These are phyloP conservation scores for Oncorhynchus tshawytscha DNA, from an alignment of 2,113 vertebrate genomes.

Conservation along the genomic window DNA sequence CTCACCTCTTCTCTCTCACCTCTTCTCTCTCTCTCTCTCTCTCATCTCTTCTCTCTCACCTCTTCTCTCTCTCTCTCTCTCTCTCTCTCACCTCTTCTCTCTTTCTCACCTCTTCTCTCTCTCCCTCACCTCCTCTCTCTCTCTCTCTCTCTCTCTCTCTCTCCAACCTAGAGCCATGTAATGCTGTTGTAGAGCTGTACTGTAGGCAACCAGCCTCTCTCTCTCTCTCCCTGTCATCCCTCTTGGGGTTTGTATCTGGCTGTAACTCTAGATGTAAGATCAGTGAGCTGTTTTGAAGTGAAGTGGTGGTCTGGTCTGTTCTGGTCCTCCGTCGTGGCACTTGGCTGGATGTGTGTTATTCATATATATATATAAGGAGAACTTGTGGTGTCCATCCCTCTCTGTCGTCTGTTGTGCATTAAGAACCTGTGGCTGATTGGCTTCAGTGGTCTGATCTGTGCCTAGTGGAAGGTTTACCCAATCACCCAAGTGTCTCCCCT, in stretches of 20 bases:
- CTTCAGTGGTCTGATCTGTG: constrained; percentile 56
- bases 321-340: not conserved
- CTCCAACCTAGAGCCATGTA: too few relatives aligned
- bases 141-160: too few relatives aligned
- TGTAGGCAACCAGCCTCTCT: constrained; percentile 34
- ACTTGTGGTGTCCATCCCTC: constrained; percentile 55
- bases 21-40: not conserved
- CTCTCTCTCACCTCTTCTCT: constrained; percentile 40
- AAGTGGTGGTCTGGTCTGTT: constrained; percentile 10
- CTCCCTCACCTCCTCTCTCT: too few relatives aligned
- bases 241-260: constrained; percentile 81
- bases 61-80: too few relatives aligned
- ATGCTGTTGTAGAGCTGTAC: constrained; percentile 7
- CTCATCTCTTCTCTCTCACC: too few relatives aligned
- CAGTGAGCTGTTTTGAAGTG: constrained; percentile 62
- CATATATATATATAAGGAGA: constrained; percentile 36
- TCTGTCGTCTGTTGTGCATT: constrained; percentile 58
- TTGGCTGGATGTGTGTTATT: constrained; percentile 51
- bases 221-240: constrained; percentile 45
- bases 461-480: constrained; percentile 4
- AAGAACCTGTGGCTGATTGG: constrained; percentile 71
- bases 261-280: constrained; percentile 68
- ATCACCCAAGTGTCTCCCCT: constrained; percentile 37
- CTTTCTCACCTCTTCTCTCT: too few relatives aligned
- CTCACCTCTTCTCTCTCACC: constrained; percentile 11